Conservation (phyloP, 2,113 vertebrate species). For the Hyperoodon ampullatus region DNA sequence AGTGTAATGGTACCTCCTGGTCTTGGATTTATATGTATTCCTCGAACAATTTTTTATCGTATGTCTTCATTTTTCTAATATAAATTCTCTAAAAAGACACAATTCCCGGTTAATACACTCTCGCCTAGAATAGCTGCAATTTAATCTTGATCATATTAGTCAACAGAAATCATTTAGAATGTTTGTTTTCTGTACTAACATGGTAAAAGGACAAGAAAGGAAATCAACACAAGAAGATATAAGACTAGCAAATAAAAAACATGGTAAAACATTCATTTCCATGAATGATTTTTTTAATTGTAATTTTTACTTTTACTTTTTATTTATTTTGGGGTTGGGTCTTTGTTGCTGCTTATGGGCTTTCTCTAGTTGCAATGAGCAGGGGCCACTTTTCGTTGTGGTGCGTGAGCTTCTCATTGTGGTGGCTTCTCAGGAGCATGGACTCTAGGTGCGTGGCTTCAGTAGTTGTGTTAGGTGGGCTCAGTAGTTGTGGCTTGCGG, state of each 20-base stretch:
- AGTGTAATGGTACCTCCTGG: neutral
- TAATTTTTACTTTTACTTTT: neutral
- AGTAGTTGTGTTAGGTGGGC: too few relatives aligned
- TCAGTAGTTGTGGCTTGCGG: too few relatives aligned
- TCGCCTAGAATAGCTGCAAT: neutral
- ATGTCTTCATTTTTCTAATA: conserved; percentile 13
- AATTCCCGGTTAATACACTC: neutral
- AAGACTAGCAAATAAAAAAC: neutral
- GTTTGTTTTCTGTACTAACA: neutral
- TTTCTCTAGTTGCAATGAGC: too few relatives aligned
- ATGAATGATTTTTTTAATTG: neutral
- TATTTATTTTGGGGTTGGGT: too few relatives aligned
- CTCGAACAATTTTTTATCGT: neutral
- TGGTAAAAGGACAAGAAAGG: neutral
- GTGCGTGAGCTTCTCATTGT: too few relatives aligned
- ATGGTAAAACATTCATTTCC: neutral
- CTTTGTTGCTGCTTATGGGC: too few relatives aligned
- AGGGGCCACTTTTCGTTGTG: too few relatives aligned
- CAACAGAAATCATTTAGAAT: neutral
- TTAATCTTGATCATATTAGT: neutral
- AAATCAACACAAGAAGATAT: neutral
- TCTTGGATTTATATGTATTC: neutral
- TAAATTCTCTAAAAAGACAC: neutral
- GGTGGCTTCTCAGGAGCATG: too few relatives aligned
- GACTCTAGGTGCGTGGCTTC: too few relatives aligned